These are phyloP conservation scores for Eubasilissa regina DNA, from an alignment of 1,140 invertebrate genomes.

Conservation along the genomic window DNA sequence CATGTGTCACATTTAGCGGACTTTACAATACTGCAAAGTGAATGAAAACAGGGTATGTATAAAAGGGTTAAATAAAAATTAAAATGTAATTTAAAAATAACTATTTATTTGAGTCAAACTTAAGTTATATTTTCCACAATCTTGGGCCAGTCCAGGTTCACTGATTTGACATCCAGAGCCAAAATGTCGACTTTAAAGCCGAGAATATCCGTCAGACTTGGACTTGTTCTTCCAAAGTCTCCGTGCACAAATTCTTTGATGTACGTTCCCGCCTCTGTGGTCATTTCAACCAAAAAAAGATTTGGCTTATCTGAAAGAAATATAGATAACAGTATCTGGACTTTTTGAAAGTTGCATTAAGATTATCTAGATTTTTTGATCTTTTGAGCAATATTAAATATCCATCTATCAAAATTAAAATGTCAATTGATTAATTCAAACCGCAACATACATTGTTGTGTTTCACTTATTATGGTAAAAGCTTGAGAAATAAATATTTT, in stretches of 20 bases:
- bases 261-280: constrained; percentile 95
- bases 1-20: no score
- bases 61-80: background rate
- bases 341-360: no score
- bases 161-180: constrained; percentile 79
- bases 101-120: constrained; percentile 9
- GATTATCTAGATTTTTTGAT: no score
- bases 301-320: constrained; percentile 61
- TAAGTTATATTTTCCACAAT: background rate
- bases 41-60: background rate
- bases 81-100: background rate
- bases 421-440: no score
- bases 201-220: constrained; percentile 76
- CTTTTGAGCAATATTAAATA: no score
- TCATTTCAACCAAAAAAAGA: constrained; percentile 80
- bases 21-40: no score
- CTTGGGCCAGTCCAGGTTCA: constrained; percentile 79
- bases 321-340: no score
- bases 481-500: no score
- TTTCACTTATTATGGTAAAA: no score
- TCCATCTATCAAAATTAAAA: no score
- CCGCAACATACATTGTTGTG: no score
- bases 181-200: constrained; percentile 83
- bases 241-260: constrained; percentile 98
- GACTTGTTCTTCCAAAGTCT: constrained; percentile 90